Evolutionary conservation across 2,888 invertebrate species (phyloP), one percentile per base, ranked within the genome.

Genomic region (Apamea crenata): DNA sequence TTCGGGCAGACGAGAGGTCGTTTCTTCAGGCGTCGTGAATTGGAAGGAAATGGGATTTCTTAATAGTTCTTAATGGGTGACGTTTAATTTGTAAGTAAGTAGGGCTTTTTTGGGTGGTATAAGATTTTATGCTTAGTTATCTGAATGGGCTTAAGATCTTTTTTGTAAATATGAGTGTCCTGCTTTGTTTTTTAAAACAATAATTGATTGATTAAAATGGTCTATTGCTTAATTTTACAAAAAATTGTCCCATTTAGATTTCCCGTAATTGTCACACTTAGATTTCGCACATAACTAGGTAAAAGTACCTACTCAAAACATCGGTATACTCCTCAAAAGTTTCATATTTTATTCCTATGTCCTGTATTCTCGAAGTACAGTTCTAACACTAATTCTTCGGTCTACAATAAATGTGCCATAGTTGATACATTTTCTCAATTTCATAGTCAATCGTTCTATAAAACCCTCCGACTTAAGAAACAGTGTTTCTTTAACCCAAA

Each of bases 1-100:
- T 74, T 83, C 73, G 32, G 76, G 50, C 36, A 77, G 63, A 72
- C 50, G 77, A 81, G 40, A 81, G 72, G 63, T 82, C 74, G 40
- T 83, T 74, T 70, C 74, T 84, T 77, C 44, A 32, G 14, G 44
- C 67, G 61, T 74, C n/a, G 18, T 21, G 44, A 67, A 68, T 68
- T 47, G 36, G 79, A 63, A 47, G n/a, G 32, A 29, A 80, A 83
- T 78, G 84, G 61, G 29, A 14, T 78, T 63, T 68, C 67, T 78
- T 83, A 32, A 69, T 81, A 83, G 32, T 77, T 78, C 83, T 25
- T 83, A 61, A 83, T 77, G 47, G 47, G 16, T 44, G 4, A 83
- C 59, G 18, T 67, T 80, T 83, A 14, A 47, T 66, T 67, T 59
- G 56, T n/a, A 56, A 10, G 56, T 56, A 25, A 53, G 53, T 53